These are phyloP conservation scores for Perithous albicinctus DNA, from an alignment of 2,888 invertebrate species.

Conservation along the genomic window DNA sequence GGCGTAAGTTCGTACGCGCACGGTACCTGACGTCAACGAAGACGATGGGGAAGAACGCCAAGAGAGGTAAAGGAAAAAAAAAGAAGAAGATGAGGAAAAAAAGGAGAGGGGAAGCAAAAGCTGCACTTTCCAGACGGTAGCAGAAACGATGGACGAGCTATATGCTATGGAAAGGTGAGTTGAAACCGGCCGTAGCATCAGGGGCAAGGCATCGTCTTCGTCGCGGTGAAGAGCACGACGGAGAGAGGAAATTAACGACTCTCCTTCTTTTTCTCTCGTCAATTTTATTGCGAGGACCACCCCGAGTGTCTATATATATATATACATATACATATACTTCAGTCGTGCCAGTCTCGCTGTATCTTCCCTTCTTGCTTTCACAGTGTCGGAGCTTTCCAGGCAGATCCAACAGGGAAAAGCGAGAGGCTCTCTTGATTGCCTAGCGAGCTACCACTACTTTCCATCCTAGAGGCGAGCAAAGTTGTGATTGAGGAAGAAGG, in stretches of 20 bases:
- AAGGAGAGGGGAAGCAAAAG: neutral
- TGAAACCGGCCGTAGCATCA: slow-evolving; percentile 17
- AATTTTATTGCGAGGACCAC: slow-evolving; percentile 74
- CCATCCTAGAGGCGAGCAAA: neutral
- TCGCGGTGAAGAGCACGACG: slow-evolving; percentile 33
- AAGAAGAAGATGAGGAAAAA: no score
- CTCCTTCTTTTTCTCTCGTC: slow-evolving; percentile 73
- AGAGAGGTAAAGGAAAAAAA: no score
- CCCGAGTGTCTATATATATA: slow-evolving; percentile 4
- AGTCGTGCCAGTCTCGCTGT: neutral
- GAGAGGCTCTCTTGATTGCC: slow-evolving; percentile 37
- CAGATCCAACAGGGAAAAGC: slow-evolving; percentile 26
- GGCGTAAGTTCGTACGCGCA: slow-evolving; percentile 19
- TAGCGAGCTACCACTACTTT: neutral
- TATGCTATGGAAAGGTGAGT: slow-evolving; percentile 8
- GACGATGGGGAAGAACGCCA: slow-evolving; percentile 27
- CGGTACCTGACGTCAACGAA: slow-evolving; percentile 30
- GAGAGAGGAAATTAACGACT: slow-evolving; percentile 78
- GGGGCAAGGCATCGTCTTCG: slow-evolving; percentile 29
- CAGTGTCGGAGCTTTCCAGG: neutral
- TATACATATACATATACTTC: no score
- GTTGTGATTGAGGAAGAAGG: slow-evolving; percentile 1
- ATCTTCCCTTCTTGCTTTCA: neutral
- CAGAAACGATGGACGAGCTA: slow-evolving; percentile 21
- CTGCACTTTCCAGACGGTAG: slow-evolving; percentile 14